Percentiles rank a stretch among this genome's conserved stretches.
Conservation (phyloP, 2,113 vertebrate genomes). For the Grammomys dolichurus region DNA sequence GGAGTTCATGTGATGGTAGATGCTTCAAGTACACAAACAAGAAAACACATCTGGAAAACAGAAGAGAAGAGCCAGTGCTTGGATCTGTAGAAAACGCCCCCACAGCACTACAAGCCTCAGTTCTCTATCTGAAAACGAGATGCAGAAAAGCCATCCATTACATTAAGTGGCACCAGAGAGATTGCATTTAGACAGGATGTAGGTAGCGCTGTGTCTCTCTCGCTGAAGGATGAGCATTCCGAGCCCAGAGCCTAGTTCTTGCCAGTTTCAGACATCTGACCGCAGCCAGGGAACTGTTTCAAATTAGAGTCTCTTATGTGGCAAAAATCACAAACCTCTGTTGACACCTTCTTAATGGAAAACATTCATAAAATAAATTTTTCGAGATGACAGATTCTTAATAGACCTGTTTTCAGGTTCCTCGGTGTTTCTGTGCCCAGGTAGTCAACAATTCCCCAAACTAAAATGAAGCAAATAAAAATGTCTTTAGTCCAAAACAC, state of each 20-base stretch:
- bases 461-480: conserved; percentile 82
- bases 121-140: conserved; percentile 76
- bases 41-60: conserved; percentile 86
- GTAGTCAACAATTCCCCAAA: conserved; percentile 83
- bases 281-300: conserved; percentile 69
- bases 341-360: conserved; percentile 76
- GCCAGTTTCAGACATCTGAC: conserved; percentile 69
- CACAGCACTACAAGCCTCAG: conserved; percentile 80
- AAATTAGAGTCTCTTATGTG: conserved; percentile 46
- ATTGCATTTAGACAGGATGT: conserved; percentile 52
- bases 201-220: conserved; percentile 40
- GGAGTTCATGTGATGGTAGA: conserved; percentile 75
- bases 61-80: conserved; percentile 77
- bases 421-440: conserved; percentile 73
- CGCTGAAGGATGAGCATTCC: conserved; percentile 18
- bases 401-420: conserved; percentile 81
- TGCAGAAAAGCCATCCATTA: conserved; percentile 78
- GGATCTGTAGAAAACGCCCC: conserved; percentile 76
- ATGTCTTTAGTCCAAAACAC: conserved; percentile 26
- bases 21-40: conserved; percentile 75
- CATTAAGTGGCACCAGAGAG: conserved; percentile 62
- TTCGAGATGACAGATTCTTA: conserved; percentile 72
- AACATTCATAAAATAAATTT: conserved; percentile 65
- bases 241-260: conserved; percentile 20
- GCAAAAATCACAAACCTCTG: neutral